phyloP scores from a whole-genome alignment of 2,888 invertebrate genomes.

The Hemistola chrysoprasaria region DNA sequence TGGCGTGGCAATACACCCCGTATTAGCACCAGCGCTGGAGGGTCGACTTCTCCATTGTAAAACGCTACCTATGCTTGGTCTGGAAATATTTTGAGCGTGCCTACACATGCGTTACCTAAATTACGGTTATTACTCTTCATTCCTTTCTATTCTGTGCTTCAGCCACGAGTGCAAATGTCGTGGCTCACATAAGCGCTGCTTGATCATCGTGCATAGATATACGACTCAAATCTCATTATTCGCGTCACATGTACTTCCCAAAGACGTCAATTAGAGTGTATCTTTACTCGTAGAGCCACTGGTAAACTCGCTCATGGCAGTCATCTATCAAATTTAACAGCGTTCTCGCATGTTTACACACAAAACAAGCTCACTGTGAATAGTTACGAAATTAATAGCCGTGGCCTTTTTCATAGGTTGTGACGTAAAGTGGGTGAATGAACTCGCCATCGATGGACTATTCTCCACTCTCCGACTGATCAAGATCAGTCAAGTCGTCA shows the following conservation, averaged over 20 bases:
- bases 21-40: too few relatives aligned
- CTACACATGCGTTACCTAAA: too few relatives aligned
- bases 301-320: conserved; percentile 10
- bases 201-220: too few relatives aligned
- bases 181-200: too few relatives aligned
- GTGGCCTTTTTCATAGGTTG: conserved; percentile 22
- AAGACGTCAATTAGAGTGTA: conserved; percentile 11
- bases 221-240: conserved; percentile 7
- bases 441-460: conserved; percentile 24
- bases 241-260: conserved; percentile 11
- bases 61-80: too few relatives aligned
- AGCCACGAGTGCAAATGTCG: too few relatives aligned
- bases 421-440: conserved; percentile 37
- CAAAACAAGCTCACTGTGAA: conserved; percentile 18
- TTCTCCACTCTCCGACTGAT: conserved; percentile 17
- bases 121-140: too few relatives aligned
- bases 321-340: conserved; percentile 22
- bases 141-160: too few relatives aligned
- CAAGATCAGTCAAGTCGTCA: conserved; percentile 22
- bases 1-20: too few relatives aligned
- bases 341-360: conserved; percentile 22
- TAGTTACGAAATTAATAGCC: conserved; percentile 27
- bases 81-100: too few relatives aligned
- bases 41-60: too few relatives aligned
- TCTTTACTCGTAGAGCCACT: conserved; percentile 7